Evolutionary conservation across 1,140 invertebrate species (phyloP), one percentile per base, ranked within the genome.

Genomic region (Nasonia vitripennis): DNA sequence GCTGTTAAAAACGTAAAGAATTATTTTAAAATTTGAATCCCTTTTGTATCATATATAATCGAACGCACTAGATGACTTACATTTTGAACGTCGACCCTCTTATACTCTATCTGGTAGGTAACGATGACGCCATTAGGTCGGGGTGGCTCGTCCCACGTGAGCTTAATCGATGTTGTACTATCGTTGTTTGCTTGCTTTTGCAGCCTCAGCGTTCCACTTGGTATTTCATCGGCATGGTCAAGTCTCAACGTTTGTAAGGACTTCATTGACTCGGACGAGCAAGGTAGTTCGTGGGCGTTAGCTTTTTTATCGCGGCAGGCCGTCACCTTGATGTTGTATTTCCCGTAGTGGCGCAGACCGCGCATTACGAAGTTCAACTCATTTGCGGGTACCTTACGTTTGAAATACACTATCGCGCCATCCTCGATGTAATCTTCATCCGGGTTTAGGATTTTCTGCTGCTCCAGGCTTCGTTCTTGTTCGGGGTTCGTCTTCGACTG

Each of bases 71-170:
- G 41, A n/a, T n/a, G 70, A 92, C 93, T 94, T 90, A 95, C 95
- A 92, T 95, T 94, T 92, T 94, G 91, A 78, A 94, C 93, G 87
- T 96, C 95, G 1, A 96, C 90, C 83, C 94, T 93, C 83, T 94
- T 94, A 88, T 97, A 97, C 87, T 96, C 95, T 41, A 99, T 95
- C 78, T 96, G 95, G 92, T 98, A 98, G 0, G 95, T 95, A 6
- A 98, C 94, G 71, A 99, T 96, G 41, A 97, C 93, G 1, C 98
- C 97, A 92, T 99, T 99, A 0, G 98, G 97, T 84, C 95, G 91
- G n/a, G 89, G 81, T 0, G 98, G 98, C 88, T 96, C 95, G 0
- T 95, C 92, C 98, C 98, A 99, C 12, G 91, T 91, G 0, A 97
- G 90, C 67, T 95, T 95, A 2, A 96, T 94, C 80, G 94, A 94